Percentiles rank a stretch among this genome's conserved stretches.
These are phyloP conservation scores for Centropus bengalensis DNA, from an alignment of 2,113 vertebrate species.

Conservation along the genomic window DNA sequence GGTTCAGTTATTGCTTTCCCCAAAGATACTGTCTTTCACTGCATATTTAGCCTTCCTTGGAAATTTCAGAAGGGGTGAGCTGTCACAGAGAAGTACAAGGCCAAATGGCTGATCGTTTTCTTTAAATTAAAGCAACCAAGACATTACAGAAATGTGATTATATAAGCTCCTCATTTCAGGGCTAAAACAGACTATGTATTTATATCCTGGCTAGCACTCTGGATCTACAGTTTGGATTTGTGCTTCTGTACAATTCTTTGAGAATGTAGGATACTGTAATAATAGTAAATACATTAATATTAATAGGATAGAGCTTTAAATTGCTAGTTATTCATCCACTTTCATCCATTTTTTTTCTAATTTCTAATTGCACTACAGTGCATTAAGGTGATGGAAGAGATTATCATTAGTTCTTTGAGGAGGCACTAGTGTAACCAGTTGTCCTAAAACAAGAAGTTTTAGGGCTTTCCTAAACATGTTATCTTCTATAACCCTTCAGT, in stretches of 20 bases:
- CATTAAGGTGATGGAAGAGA: background rate
- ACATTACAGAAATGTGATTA: slow-evolving; percentile 18
- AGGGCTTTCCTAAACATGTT: background rate
- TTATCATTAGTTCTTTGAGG: background rate
- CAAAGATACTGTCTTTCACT: background rate
- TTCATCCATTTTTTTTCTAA: background rate
- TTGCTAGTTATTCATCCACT: background rate
- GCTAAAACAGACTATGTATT: background rate
- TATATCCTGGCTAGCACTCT: background rate
- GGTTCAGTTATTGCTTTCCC: background rate
- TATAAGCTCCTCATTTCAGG: background rate
- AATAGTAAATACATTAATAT: background rate
- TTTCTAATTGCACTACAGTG: background rate
- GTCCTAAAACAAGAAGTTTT: background rate
- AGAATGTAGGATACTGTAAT: background rate
- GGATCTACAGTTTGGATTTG: background rate
- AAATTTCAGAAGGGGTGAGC: slow-evolving; percentile 3
- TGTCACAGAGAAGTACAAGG: slow-evolving; percentile 2
- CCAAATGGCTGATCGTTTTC: background rate
- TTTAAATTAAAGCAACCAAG: slow-evolving; percentile 33
- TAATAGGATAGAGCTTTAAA: background rate
- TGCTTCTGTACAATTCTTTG: background rate
- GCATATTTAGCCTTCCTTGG: slow-evolving; percentile 1
- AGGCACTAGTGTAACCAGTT: background rate
- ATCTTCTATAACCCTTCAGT: background rate